phyloP scores from a whole-genome alignment of 2,113 vertebrate species.

The Martes martes region DNA sequence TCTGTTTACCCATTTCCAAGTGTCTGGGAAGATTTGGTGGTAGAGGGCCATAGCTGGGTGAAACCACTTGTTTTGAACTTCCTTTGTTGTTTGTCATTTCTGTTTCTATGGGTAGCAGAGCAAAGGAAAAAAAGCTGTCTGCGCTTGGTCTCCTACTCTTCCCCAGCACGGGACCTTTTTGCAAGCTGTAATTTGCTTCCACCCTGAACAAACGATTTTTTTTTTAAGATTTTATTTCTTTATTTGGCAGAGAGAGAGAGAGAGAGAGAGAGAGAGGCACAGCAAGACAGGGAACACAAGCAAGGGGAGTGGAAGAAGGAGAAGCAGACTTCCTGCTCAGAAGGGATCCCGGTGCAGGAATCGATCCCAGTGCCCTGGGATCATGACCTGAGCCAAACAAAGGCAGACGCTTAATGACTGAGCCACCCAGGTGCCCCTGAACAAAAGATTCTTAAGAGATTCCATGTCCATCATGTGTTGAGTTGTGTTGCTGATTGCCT shows the following conservation, averaged over 20 bases:
- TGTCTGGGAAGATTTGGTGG: conserved; percentile 29
- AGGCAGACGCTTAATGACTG: no score
- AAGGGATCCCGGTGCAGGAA: no score
- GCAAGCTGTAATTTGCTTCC: neutral
- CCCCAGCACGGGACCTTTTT: neutral
- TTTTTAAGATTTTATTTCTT: no score
- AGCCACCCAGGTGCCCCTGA: neutral
- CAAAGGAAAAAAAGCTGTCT: conserved; percentile 31
- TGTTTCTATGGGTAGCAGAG: conserved; percentile 7
- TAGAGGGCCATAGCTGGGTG: neutral
- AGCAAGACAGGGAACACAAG: no score
- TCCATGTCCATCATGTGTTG: neutral
- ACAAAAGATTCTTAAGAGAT: conserved; percentile 22
- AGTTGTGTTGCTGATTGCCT: neutral
- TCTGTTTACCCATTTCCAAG: conserved; percentile 37
- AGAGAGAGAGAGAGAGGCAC: no score
- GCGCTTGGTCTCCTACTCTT: conserved; percentile 10
- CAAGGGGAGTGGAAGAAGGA: no score
- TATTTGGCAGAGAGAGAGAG: no score
- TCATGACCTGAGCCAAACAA: no score
- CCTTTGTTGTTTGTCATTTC: conserved; percentile 49
- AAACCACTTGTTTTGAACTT: conserved; percentile 2
- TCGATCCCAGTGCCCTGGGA: no score
- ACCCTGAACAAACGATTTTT: neutral
- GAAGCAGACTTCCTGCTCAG: no score